A percentile compares a stretch with the other conserved stretches of the same genome.
Conservation (phyloP, 2,888 invertebrate genomes). For the Cheilosia vernalis region DNA sequence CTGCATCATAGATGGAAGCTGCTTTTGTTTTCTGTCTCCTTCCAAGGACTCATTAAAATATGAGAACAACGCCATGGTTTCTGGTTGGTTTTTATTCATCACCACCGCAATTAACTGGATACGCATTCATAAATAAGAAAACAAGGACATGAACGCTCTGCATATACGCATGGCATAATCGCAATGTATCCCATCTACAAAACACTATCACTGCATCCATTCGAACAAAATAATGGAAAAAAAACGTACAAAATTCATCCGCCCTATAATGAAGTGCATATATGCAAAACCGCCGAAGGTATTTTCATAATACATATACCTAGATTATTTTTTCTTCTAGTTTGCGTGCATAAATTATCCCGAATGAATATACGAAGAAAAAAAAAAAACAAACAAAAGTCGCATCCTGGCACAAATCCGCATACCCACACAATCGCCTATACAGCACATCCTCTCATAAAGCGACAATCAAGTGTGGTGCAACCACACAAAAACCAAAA, state of each 20-base stretch:
- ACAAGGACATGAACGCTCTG: slow-evolving; percentile 17
- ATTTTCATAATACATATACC: slow-evolving; percentile 66
- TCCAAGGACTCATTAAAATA: slow-evolving; percentile 45
- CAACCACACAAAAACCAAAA: slow-evolving; percentile 47
- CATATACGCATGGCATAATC: slow-evolving; percentile 32
- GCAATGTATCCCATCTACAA: slow-evolving; percentile 9
- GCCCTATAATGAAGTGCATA: slow-evolving; percentile 64
- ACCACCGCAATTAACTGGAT: slow-evolving; percentile 71
- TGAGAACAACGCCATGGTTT: slow-evolving; percentile 45
- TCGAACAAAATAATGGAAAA: slow-evolving; percentile 22
- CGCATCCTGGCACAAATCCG: slow-evolving; percentile 30
- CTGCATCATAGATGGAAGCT: neutral
- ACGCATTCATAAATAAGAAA: slow-evolving; percentile 38
- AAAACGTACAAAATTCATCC: slow-evolving; percentile 61
- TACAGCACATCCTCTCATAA: slow-evolving; percentile 1
- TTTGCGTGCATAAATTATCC: slow-evolving; percentile 68
- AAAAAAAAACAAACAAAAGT: neutral
- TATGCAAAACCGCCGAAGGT: slow-evolving; percentile 60
- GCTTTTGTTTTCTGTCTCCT: slow-evolving; percentile 6
- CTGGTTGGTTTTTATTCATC: slow-evolving; percentile 38
- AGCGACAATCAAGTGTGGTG: slow-evolving; percentile 63
- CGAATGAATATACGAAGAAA: slow-evolving; percentile 30
- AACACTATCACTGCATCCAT: slow-evolving; percentile 25
- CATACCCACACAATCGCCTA: slow-evolving; percentile 12
- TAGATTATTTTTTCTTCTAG: slow-evolving; percentile 32